These are phyloP conservation scores for Pseudochromis fuscus DNA, from an alignment of 2,797 vertebrate species.

Conservation along the genomic window DNA sequence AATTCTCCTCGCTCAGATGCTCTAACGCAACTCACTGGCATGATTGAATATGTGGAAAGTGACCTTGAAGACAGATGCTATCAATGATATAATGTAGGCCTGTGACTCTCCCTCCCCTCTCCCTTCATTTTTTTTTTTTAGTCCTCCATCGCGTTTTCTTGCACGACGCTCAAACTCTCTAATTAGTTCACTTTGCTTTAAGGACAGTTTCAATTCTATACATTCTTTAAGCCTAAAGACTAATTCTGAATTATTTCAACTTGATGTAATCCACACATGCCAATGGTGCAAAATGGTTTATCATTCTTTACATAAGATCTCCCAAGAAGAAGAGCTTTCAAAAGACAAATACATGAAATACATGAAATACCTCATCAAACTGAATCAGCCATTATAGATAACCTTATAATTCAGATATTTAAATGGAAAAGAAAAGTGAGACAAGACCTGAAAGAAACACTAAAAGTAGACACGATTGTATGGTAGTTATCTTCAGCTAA, in stretches of 20 bases:
- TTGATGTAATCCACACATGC: not conserved
- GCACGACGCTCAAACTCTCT: not conserved
- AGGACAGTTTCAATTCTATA: not conserved
- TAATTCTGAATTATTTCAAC: not conserved
- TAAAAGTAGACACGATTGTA: too few species aligned
- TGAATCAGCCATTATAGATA: not conserved
- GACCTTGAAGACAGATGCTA: constrained; percentile 67
- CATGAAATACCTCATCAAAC: too few species aligned
- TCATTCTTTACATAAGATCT: too few species aligned
- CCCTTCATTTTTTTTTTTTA: not conserved
- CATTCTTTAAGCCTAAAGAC: not conserved
- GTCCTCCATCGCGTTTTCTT: not conserved
- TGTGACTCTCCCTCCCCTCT: constrained; percentile 13
- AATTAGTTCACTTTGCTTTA: not conserved
- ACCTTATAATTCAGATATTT: not conserved
- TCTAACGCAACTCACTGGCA: constrained; percentile 49
- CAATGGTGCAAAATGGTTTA: too few species aligned
- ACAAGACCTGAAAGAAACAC: too few species aligned
- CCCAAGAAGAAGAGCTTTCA: too few species aligned
- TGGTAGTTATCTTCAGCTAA: too few species aligned
- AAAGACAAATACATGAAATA: too few species aligned
- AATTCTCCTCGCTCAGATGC: constrained; percentile 57
- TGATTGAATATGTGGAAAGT: constrained; percentile 54
- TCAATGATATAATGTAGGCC: constrained; percentile 39
- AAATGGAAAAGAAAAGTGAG: too few species aligned